These are phyloP conservation scores for Lophius americanus DNA, from an alignment of 2,797 vertebrate genomes.

Conservation along the genomic window DNA sequence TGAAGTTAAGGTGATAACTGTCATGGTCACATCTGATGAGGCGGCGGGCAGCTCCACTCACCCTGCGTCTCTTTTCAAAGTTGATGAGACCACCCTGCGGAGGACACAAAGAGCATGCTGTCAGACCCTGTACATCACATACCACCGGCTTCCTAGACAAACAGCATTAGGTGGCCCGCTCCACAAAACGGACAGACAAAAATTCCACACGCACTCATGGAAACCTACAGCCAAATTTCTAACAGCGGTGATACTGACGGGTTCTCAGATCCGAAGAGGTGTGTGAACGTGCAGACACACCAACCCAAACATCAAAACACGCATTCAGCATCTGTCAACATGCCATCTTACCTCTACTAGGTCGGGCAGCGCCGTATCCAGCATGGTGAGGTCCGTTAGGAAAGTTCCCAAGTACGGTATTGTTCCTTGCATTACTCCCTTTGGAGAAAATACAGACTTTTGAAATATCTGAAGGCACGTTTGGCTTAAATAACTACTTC, in stretches of 20 bases:
- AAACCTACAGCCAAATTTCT: conserved; percentile 43
- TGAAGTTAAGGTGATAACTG: not conserved
- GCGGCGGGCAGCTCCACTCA: conserved; percentile 69
- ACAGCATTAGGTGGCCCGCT: conserved; percentile 54
- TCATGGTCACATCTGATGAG: not conserved
- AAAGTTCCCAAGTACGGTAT: conserved; percentile 96
- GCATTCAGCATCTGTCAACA: conserved; percentile 32
- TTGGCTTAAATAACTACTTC: conserved; percentile 15
- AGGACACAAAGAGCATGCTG: conserved; percentile 66
- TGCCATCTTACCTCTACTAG: conserved; percentile 84
- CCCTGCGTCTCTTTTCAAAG: conserved; percentile 95
- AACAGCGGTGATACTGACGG: conserved; percentile 33
- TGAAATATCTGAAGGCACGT: not conserved
- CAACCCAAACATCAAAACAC: conserved; percentile 29
- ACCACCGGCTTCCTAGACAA: conserved; percentile 52
- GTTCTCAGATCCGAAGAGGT: conserved; percentile 39
- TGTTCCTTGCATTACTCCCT: conserved; percentile 95
- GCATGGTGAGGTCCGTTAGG: conserved; percentile 92
- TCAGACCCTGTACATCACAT: conserved; percentile 62
- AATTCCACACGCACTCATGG: conserved; percentile 62
- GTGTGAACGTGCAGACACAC: conserved; percentile 37
- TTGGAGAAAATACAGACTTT: conserved; percentile 35
- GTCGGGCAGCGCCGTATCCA: conserved; percentile 94
- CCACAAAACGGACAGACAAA: conserved; percentile 28
- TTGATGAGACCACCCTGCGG: conserved; percentile 92